Evolutionary conservation across 2,888 invertebrate genomes (phyloP).

Genomic region (Acronicta leporina): DNA sequence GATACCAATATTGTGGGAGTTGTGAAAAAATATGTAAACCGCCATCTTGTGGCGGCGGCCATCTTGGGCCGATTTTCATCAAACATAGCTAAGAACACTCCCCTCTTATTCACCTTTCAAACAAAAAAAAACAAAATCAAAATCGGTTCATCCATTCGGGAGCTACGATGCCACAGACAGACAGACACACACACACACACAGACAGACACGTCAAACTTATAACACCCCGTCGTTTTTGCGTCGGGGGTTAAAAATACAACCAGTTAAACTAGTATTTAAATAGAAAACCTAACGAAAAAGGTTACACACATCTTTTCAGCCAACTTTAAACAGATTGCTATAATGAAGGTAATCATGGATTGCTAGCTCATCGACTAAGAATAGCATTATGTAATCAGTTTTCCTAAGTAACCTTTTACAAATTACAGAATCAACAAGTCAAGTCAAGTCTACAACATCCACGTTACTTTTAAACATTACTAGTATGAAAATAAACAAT

Average conservation of each 20-base stretch:
- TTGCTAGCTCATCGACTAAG: slow-evolving; percentile 30
- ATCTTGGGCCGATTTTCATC: too few relatives aligned
- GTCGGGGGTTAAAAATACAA: not conserved
- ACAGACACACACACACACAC: too few relatives aligned
- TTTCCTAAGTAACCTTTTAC: slow-evolving; percentile 25
- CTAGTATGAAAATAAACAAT: not conserved
- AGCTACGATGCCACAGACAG: too few relatives aligned
- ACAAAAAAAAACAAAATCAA: too few relatives aligned
- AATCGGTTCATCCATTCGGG: too few relatives aligned
- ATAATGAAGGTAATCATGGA: slow-evolving; percentile 36
- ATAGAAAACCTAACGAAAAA: slow-evolving; percentile 18
- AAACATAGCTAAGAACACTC: too few relatives aligned
- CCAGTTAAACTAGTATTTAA: not conserved
- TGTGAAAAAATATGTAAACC: too few relatives aligned
- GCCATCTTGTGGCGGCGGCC: too few relatives aligned
- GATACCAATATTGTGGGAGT: too few relatives aligned
- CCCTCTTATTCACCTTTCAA: too few relatives aligned
- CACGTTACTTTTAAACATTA: not conserved
- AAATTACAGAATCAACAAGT: slow-evolving; percentile 15
- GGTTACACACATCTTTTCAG: slow-evolving; percentile 24
- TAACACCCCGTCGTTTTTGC: too few relatives aligned
- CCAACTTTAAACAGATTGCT: slow-evolving; percentile 37
- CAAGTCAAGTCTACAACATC: not conserved
- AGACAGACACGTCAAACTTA: too few relatives aligned
- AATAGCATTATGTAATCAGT: slow-evolving; percentile 48